These are phyloP conservation scores for Xylota sylvarum DNA, from an alignment of 2,888 invertebrate species.

Conservation along the genomic window DNA sequence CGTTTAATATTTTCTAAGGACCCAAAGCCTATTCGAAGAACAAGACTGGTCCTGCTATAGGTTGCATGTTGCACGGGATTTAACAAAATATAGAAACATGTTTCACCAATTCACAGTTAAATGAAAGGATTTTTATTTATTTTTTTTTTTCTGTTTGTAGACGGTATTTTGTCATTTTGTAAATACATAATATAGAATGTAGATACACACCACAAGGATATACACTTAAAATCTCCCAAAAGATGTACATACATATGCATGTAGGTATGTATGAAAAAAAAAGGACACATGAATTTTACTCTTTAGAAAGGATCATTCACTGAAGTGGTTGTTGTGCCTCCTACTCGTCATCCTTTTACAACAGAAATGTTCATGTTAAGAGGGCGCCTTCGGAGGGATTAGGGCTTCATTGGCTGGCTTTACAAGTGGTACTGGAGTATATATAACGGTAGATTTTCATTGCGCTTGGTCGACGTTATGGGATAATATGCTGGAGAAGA, in stretches of 20 bases:
- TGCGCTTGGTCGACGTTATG: slow-evolving; percentile 41
- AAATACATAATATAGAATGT: not conserved
- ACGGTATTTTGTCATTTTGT: slow-evolving; percentile 50
- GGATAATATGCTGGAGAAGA: slow-evolving; percentile 34
- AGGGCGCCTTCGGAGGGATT: slow-evolving; percentile 43
- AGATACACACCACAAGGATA: slow-evolving; percentile 19
- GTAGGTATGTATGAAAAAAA: slow-evolving; percentile 6
- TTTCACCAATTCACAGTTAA: slow-evolving; percentile 70
- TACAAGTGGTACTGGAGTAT: slow-evolving; percentile 20
- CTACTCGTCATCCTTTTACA: not conserved
- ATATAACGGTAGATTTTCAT: slow-evolving; percentile 37
- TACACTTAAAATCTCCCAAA: slow-evolving; percentile 29
- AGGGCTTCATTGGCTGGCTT: slow-evolving; percentile 58
- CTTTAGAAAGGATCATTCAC: slow-evolving; percentile 69
- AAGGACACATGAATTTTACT: slow-evolving; percentile 63
- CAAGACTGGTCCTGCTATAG: not conserved
- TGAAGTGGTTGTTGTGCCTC: slow-evolving; percentile 69
- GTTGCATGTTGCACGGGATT: slow-evolving; percentile 45
- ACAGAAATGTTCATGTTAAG: slow-evolving; percentile 22
- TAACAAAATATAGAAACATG: slow-evolving; percentile 50
- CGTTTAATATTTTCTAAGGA: slow-evolving; percentile 64
- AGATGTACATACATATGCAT: no score
- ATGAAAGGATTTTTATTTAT: slow-evolving; percentile 51
- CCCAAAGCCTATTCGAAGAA: slow-evolving; percentile 48
- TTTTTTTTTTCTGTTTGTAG: slow-evolving; percentile 9